Evolutionary conservation across 1,140 invertebrate genomes (phyloP), one percentile per base, ranked within the genome.

Genomic region (Zaprionus taronus): DNA sequence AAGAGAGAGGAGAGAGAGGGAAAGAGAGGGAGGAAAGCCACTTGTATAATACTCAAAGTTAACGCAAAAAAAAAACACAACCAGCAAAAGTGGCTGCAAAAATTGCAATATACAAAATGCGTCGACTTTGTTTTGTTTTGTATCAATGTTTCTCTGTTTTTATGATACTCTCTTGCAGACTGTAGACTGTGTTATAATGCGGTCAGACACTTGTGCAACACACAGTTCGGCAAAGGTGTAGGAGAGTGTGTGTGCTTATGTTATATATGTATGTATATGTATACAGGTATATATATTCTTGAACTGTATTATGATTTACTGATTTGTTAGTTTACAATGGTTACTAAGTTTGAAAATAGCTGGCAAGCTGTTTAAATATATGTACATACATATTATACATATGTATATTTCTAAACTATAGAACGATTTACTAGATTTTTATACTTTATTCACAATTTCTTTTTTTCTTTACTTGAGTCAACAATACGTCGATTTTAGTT

Each of bases 11-110:
- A n/a, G n/a, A n/a, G n/a, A n/a, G n/a, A n/a, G n/a, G n/a, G n/a
- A n/a, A n/a, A 51, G 17, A 15, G 14, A 55, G 14, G 31, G 24
- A 55, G 28, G 63, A 63, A 56, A 62, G 28, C 20, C 57, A 74
- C 41, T 74, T 73, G 71, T 74, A 73, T 66, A 72, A 77, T 66
- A 72, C 61, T 28, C 56, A 61, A 66, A 76, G 36, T 34, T 56
- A 77, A 49, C 14, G 63, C 51, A 65, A 64, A 64, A 66, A 41
- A 15, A 31, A 17, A 17, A 64, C 0, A 24, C 7, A 31, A 31
- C 28, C 24, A 5, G n/a, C 64, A 66, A 66, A 66, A 66, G 64
- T 66, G 51, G 64, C 64, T 56, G 58, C 3, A 38, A 67, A 67
- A 64, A 77, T 36, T 55, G 47, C 55, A 77, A 22, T 24, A 34